Percentiles rank a stretch among this genome's conserved stretches.
phyloP scores from a whole-genome alignment of 64 coral and sea anemone species.

The Pocillopora verrucosa region DNA sequence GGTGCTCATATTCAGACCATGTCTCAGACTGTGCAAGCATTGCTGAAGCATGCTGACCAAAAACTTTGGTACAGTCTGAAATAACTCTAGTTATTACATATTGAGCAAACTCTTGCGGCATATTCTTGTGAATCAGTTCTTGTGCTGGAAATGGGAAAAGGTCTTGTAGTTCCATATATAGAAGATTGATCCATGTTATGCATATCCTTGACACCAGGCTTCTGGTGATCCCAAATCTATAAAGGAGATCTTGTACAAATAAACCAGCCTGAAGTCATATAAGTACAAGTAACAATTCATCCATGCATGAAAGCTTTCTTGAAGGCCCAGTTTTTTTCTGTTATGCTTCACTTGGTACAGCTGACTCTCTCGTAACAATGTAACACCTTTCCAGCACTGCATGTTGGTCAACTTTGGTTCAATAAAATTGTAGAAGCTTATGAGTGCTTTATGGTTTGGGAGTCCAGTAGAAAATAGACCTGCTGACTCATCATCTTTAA shows the following conservation, averaged over 20 bases:
- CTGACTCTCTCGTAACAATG: not conserved
- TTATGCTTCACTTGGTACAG: constrained; percentile 33
- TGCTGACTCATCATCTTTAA: constrained; percentile 38
- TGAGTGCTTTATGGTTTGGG: constrained; percentile 20
- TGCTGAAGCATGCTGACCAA: constrained; percentile 33
- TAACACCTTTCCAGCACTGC: constrained; percentile 47
- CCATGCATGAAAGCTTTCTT: constrained; percentile 13
- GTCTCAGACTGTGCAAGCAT: constrained; percentile 39
- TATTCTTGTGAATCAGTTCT: constrained; percentile 14
- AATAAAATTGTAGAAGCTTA: constrained; percentile 15
- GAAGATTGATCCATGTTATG: constrained; percentile 52
- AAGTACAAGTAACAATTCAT: constrained; percentile 44
- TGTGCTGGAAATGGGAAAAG: constrained; percentile 53
- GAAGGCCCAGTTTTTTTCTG: constrained; percentile 12
- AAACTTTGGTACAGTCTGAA: constrained; percentile 46
- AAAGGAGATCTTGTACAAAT: constrained; percentile 36
- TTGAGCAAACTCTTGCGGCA: constrained; percentile 30
- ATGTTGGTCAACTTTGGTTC: constrained; percentile 44
- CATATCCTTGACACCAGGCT: constrained; percentile 55
- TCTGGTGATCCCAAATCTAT: constrained; percentile 47
- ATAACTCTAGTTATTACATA: constrained; percentile 46
- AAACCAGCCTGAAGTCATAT: constrained; percentile 49
- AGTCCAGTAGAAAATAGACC: constrained; percentile 37
- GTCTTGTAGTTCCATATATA: constrained; percentile 38
- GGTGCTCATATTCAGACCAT: constrained; percentile 39